Evolutionary conservation across 2,888 invertebrate species (phyloP).

Genomic region (Tuberolachnus salignus): DNA sequence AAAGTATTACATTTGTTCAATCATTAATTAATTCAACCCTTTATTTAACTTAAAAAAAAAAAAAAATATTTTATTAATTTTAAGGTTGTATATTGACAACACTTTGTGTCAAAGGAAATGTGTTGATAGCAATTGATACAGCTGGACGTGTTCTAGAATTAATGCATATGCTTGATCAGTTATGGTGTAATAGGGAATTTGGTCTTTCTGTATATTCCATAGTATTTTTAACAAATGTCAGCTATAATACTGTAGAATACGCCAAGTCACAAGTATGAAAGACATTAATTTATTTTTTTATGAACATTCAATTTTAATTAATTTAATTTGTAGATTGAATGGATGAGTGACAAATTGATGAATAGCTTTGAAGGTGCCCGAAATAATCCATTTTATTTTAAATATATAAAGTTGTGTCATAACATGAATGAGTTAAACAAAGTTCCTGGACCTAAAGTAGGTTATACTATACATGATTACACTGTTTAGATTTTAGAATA

Average conservation of each 20-base stretch:
- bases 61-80: slow-evolving; percentile 59
- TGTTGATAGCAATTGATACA: slow-evolving; percentile 93
- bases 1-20: slow-evolving; percentile 71
- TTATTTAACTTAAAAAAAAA: too few species aligned
- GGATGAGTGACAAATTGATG: slow-evolving; percentile 99
- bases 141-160: slow-evolving; percentile 95
- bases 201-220: slow-evolving; percentile 92
- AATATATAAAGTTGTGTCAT: slow-evolving; percentile 92
- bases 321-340: slow-evolving; percentile 77
- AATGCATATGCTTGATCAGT: slow-evolving; percentile 93
- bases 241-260: slow-evolving; percentile 98
- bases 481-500: too few species aligned
- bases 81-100: slow-evolving; percentile 92
- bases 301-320: neutral
- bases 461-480: too few species aligned
- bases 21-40: neutral
- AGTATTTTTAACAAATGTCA: slow-evolving; percentile 92
- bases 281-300: too few species aligned
- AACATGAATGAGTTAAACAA: slow-evolving; percentile 83
- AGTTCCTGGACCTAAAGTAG: slow-evolving; percentile 88
- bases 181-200: slow-evolving; percentile 94
- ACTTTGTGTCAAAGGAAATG: slow-evolving; percentile 91
- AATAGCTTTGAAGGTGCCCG: slow-evolving; percentile 88
- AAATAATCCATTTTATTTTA: slow-evolving; percentile 94
- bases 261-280: slow-evolving; percentile 91